These are phyloP conservation scores for Neopelma chrysocephalum DNA, from an alignment of 2,797 vertebrate species.

Conservation along the genomic window DNA sequence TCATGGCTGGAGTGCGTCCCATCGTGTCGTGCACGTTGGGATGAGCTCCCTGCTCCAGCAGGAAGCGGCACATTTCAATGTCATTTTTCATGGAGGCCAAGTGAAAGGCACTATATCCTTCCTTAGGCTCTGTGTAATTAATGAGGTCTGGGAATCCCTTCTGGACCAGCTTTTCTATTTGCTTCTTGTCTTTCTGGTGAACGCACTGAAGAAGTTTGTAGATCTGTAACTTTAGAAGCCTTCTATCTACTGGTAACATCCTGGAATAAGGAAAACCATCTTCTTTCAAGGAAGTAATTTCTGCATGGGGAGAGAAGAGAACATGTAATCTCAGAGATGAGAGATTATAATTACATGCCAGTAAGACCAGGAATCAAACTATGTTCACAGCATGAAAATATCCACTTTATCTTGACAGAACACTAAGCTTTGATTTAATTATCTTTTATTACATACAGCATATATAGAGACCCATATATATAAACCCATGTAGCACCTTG, in stretches of 20 bases:
- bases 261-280: background rate
- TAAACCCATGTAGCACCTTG: background rate
- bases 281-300: conserved; percentile 23
- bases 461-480: background rate
- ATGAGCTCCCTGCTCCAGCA: conserved; percentile 81
- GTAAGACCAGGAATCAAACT: background rate
- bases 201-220: conserved; percentile 90
- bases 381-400: background rate
- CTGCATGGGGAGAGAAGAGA: conserved; percentile 1
- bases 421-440: background rate
- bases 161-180: conserved; percentile 84
- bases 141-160: conserved; percentile 85
- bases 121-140: conserved; percentile 84
- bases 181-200: conserved; percentile 75
- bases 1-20: conserved; percentile 86
- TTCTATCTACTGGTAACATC: conserved; percentile 72
- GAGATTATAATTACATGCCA: background rate
- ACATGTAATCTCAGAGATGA: background rate
- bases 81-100: conserved; percentile 83
- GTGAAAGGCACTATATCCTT: conserved; percentile 84
- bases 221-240: conserved; percentile 85
- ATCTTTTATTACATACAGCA: background rate
- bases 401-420: background rate
- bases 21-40: conserved; percentile 83
- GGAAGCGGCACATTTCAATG: conserved; percentile 82